Evolutionary conservation across 2,797 vertebrate genomes (phyloP).

Genomic region (Astyanax mexicanus): DNA sequence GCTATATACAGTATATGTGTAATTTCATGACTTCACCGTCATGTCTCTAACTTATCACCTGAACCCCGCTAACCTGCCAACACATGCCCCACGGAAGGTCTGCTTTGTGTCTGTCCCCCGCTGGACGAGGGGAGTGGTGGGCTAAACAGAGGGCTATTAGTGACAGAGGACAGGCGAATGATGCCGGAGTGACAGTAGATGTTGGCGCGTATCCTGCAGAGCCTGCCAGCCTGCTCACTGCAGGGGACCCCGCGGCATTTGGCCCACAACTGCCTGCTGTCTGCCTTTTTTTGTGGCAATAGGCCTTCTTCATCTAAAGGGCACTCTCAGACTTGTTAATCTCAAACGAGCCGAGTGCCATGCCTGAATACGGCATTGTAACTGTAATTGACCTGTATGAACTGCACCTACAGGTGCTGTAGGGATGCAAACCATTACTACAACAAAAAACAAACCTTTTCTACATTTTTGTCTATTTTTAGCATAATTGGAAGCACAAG

Average conservation of each 20-base stretch:
- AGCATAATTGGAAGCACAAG: no score
- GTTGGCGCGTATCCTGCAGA: constrained; percentile 64
- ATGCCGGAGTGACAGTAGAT: constrained; percentile 42
- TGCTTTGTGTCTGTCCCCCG: constrained; percentile 36
- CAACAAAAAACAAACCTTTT: no score
- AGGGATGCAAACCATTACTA: no score
- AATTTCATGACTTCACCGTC: no score
- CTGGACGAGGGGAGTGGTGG: constrained; percentile 14
- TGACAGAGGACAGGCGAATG: constrained; percentile 46
- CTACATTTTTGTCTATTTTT: no score
- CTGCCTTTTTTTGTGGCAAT: constrained; percentile 17
- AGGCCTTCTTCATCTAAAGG: constrained; percentile 25
- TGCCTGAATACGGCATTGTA: not conserved
- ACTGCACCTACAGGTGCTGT: not conserved
- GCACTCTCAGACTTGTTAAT: constrained; percentile 27
- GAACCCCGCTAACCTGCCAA: constrained; percentile 5
- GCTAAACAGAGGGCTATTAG: constrained; percentile 45
- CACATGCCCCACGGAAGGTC: constrained; percentile 8
- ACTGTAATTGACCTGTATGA: not conserved
- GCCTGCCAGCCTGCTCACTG: constrained; percentile 69
- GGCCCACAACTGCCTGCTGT: constrained; percentile 54
- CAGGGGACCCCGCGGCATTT: constrained; percentile 60
- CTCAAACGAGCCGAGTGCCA: not conserved
- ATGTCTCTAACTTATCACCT: constrained; percentile 62
- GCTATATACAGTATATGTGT: no score